Percentiles rank a stretch among this genome's conserved stretches.
Conservation (phyloP, 2,888 invertebrate species). For the Maniola hyperantus region DNA sequence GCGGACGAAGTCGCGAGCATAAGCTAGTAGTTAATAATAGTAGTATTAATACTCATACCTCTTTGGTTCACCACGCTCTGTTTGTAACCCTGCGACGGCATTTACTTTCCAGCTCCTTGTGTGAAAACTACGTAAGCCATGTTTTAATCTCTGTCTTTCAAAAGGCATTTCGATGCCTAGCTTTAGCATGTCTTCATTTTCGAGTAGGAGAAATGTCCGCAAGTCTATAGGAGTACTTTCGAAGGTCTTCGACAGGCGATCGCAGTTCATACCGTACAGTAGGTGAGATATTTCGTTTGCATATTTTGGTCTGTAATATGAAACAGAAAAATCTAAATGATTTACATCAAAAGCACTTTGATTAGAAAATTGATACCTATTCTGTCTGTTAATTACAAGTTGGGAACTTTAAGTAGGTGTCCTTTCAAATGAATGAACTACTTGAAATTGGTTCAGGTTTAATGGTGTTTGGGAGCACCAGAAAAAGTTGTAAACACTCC, state of each 20-base stretch:
- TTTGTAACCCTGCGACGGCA: conserved; percentile 69
- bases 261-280: conserved; percentile 84
- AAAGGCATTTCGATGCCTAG: conserved; percentile 83
- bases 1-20: no score
- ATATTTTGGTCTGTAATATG: conserved; percentile 72
- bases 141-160: conserved; percentile 81
- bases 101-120: conserved; percentile 78
- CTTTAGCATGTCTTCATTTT: conserved; percentile 80
- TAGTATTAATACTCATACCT: conserved; percentile 50
- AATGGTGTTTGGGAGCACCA: no score
- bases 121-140: conserved; percentile 83
- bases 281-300: conserved; percentile 79
- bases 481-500: no score
- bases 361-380: no score
- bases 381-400: no score
- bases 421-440: no score
- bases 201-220: conserved; percentile 80
- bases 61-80: conserved; percentile 65
- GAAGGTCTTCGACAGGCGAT: conserved; percentile 72
- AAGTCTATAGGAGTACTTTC: conserved; percentile 76
- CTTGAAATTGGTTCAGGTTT: no score
- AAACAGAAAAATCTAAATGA: conserved; percentile 10
- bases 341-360: no score
- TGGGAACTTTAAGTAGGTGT: no score
- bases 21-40: no score